These are phyloP conservation scores for Sebastes nivosus DNA, from an alignment of 2,797 vertebrate genomes.

Conservation along the genomic window DNA sequence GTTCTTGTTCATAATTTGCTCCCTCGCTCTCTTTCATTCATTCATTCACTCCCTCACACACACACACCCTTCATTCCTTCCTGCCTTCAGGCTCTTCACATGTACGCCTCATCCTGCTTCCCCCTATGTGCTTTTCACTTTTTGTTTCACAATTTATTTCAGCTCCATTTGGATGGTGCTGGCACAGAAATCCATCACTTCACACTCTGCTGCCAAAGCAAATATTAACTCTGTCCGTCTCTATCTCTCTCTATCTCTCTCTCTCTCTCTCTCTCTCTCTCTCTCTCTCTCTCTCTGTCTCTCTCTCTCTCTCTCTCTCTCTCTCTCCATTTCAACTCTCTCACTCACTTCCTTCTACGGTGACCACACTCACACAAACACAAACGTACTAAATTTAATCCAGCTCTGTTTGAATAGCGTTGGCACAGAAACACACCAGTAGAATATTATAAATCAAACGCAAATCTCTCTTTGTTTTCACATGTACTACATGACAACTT, in stretches of 20 bases:
- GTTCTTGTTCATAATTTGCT: constrained; percentile 11
- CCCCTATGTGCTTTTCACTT: constrained; percentile 33
- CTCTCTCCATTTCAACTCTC: constrained; percentile 18
- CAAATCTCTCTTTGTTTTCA: constrained; percentile 26
- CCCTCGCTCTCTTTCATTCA: background rate
- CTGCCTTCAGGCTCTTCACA: background rate
- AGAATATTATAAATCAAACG: constrained; percentile 11
- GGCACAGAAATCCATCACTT: constrained; percentile 56
- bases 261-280: background rate
- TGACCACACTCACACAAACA: constrained; percentile 33
- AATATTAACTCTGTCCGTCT: constrained; percentile 54
- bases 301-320: background rate
- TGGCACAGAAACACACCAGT: constrained; percentile 10
- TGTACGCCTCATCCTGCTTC: constrained; percentile 16
- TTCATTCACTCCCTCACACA: background rate
- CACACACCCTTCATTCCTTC: constrained; percentile 22
- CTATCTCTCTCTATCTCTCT: background rate
- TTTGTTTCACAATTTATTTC: constrained; percentile 50
- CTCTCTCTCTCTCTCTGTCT: constrained; percentile 3
- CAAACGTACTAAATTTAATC: constrained; percentile 38
- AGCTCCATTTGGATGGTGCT: constrained; percentile 43
- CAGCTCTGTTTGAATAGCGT: constrained; percentile 21
- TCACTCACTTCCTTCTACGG: constrained; percentile 17
- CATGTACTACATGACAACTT: background rate
- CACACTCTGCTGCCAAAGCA: constrained; percentile 50